These are phyloP conservation scores for Tupiocoris notatus DNA, from an alignment of 2,888 invertebrate species.

Conservation along the genomic window DNA sequence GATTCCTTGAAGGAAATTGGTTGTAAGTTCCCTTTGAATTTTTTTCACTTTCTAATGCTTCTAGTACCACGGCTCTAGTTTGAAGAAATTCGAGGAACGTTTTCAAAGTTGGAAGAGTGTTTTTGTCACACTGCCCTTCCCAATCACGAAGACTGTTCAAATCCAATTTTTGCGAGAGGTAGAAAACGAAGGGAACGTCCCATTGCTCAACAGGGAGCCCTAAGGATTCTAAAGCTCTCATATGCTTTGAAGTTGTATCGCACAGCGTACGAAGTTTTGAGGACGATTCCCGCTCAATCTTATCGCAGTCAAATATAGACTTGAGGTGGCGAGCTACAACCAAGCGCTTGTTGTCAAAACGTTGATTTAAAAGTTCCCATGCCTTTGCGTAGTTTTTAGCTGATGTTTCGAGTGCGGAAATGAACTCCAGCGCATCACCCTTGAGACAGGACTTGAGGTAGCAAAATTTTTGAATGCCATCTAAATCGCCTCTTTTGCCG, in stretches of 20 bases:
- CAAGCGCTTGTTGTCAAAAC: not conserved
- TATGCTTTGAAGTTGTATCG: not conserved
- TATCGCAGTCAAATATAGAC: not conserved
- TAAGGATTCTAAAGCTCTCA: conserved; percentile 1
- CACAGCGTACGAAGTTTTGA: not conserved
- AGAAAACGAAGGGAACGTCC: conserved; percentile 2
- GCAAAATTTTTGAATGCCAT: not conserved
- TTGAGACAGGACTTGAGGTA: not conserved
- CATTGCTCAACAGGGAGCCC: conserved; percentile 8
- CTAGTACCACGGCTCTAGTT: not conserved
- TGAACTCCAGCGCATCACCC: not conserved
- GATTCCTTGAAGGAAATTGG: too few species aligned
- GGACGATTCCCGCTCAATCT: conserved; percentile 2
- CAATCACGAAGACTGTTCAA: conserved; percentile 8
- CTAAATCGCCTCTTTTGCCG: not conserved
- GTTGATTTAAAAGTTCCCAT: not conserved
- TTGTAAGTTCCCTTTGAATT: too few species aligned
- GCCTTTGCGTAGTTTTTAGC: conserved; percentile 2
- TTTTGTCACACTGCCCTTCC: not conserved
- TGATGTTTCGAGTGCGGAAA: not conserved
- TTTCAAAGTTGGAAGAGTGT: not conserved
- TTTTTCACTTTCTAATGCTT: conserved; percentile 4
- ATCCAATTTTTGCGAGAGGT: conserved; percentile 8
- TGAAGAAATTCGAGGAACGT: not conserved
- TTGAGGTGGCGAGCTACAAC: not conserved